Conservation (phyloP, 1,140 invertebrate species). For the Pseudoatta argentina region DNA sequence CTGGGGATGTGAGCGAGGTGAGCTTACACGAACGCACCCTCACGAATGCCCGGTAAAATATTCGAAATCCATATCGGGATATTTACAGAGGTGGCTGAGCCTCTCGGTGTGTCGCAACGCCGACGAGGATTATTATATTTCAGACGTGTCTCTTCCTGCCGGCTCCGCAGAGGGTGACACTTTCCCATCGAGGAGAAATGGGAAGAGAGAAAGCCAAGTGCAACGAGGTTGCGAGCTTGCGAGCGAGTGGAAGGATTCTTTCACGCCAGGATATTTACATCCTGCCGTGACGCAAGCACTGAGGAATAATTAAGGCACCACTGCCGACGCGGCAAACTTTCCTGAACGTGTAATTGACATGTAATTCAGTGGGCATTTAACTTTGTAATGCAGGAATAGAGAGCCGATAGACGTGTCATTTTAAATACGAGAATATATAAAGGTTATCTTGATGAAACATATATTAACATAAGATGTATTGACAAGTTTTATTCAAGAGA, state of each 20-base stretch:
- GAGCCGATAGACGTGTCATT: neutral
- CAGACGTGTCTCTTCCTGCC: constrained; percentile 67
- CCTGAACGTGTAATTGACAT: constrained; percentile 31
- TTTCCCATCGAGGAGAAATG: constrained; percentile 50
- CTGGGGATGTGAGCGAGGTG: constrained; percentile 16
- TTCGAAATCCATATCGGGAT: constrained; percentile 75
- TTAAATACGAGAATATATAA: neutral
- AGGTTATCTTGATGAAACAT: neutral
- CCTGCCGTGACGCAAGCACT: neutral
- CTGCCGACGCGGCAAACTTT: neutral
- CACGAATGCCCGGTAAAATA: constrained; percentile 63
- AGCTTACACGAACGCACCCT: constrained; percentile 4
- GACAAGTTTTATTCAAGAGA: constrained; percentile 3
- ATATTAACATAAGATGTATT: neutral
- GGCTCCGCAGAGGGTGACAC: constrained; percentile 59
- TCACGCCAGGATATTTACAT: constrained; percentile 27
- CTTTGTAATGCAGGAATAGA: neutral
- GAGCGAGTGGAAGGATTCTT: constrained; percentile 39
- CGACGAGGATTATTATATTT: constrained; percentile 74
- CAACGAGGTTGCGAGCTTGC: constrained; percentile 30
- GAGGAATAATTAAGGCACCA: constrained; percentile 35
- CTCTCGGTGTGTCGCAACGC: constrained; percentile 61
- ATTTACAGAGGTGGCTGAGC: constrained; percentile 71
- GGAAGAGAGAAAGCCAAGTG: constrained; percentile 59
- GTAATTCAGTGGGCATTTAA: constrained; percentile 25